Base-by-base conservation (phyloP, 2,797 vertebrate species). In the Poeciliopsis turneri region DNA sequence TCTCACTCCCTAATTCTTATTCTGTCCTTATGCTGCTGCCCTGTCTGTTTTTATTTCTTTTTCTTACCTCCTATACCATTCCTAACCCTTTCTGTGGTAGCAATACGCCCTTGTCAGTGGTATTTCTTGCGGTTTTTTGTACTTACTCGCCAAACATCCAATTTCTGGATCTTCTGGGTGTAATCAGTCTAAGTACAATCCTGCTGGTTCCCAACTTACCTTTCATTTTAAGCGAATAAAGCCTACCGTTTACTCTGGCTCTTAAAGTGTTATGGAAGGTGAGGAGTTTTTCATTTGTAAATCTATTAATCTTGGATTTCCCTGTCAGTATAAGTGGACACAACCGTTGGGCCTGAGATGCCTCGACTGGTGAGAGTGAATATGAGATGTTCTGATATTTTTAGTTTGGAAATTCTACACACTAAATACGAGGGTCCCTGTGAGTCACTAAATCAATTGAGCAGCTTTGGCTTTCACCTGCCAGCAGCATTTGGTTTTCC, bases 1-100 rank as follows among this genome's bases (percentile, higher is more conserved):
- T 94, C 93, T 92, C 90, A 91, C 87, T 94, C 83, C 91, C 92
- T 94, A 88, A 92, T 91, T 95, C 92, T 93, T 92, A 93, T 92
- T 94, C 90, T 89, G 81, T 83, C 88, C 93, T 89, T 84, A 90
- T 84, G 90, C 87, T 79, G 20, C 53, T 79, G 86, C 75, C 86
- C 78, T 86, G 87, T 89, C 92, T 88, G 82, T 88, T 83, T 91
- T 84, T 84, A 77, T 89, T 78, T 84, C 78, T 81, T 75, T 78
- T 75, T 49, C 41, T 70, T 70, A 36, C 77, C 75, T 76, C 75
- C 72, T 46, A 39, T 77, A 81, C 85, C 78, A 89, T 73, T 78
- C 81, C 84, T 76, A 75, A 55, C 84, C 87, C 86, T 76, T 55
- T 88, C 85, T 77, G 77, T 72, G 76, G 84, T 87, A 91, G 91